A percentile compares a stretch with the other conserved stretches of the same genome.
Evolutionary conservation across 2,888 invertebrate species (phyloP).

Genomic region (Gerris lacustris): DNA sequence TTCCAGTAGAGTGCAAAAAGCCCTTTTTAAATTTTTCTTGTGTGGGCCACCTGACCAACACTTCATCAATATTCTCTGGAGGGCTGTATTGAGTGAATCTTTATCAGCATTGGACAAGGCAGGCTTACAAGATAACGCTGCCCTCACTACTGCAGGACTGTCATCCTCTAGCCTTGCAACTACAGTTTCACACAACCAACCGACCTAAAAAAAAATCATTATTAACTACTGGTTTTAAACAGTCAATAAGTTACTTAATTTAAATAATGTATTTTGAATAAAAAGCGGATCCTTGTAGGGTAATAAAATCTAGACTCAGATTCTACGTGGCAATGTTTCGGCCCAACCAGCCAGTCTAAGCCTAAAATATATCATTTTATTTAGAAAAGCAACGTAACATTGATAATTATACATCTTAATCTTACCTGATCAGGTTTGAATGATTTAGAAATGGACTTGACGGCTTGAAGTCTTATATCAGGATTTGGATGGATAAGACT

Average conservation of each 20-base stretch:
- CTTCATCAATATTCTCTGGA: not conserved
- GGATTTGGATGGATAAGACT: constrained; percentile 51
- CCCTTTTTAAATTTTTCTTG: no score
- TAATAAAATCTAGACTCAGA: no score
- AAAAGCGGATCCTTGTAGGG: no score
- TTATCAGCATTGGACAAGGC: not conserved
- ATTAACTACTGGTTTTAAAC: not conserved
- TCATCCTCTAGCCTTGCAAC: constrained; percentile 56
- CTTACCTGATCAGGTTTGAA: no score
- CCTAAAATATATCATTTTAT: no score
- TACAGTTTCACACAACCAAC: constrained; percentile 44
- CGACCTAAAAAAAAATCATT: constrained; percentile 20
- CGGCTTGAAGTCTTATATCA: constrained; percentile 23
- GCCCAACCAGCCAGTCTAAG: no score
- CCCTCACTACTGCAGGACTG: constrained; percentile 36
- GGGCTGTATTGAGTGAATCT: not conserved
- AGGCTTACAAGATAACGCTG: constrained; percentile 12
- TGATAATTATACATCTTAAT: no score
- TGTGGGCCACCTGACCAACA: not conserved
- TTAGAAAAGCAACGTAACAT: no score
- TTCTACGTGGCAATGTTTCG: no score
- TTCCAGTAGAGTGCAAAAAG: no score
- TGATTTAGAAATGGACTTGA: constrained; percentile 17
- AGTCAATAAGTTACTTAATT: no score
- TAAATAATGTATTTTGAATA: no score